Evolutionary conservation across 1,140 invertebrate species (phyloP).

Genomic region (Saccostrea cuccullata): DNA sequence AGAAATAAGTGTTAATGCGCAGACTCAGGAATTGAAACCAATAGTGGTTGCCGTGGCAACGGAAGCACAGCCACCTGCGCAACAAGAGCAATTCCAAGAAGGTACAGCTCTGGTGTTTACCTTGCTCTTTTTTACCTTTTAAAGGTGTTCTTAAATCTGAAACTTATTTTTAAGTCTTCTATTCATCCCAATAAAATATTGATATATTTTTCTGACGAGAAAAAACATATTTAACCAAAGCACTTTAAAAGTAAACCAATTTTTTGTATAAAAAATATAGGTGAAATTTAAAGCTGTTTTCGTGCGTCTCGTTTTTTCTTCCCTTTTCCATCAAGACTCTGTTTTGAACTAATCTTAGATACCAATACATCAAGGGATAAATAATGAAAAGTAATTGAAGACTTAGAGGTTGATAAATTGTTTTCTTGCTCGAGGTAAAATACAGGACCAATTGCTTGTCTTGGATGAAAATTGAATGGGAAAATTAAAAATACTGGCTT

Average conservation of each 20-base stretch:
- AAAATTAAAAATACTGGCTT: conserved; percentile 23
- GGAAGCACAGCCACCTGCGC: conserved; percentile 24
- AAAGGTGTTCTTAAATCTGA: neutral
- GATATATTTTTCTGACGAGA: neutral
- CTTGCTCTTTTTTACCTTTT: neutral
- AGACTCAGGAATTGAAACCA: conserved; percentile 51
- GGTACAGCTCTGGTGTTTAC: conserved; percentile 13
- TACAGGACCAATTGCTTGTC: conserved; percentile 19
- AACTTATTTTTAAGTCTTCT: neutral
- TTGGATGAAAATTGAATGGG: conserved; percentile 1
- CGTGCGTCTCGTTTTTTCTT: neutral
- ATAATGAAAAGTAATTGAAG: conserved; percentile 27
- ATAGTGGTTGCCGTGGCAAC: conserved; percentile 48
- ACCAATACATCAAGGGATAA: conserved; percentile 13
- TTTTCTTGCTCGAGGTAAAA: conserved; percentile 3
- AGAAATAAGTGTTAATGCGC: conserved; percentile 41
- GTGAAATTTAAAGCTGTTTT: neutral
- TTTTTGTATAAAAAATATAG: neutral
- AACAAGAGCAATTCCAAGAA: conserved; percentile 38
- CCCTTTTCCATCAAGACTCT: neutral
- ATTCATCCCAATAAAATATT: neutral
- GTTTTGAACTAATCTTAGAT: conserved; percentile 18
- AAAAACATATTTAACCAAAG: neutral
- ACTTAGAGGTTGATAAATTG: conserved; percentile 2
- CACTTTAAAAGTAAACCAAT: neutral